Evolutionary conservation across 2,113 vertebrate species (phyloP).

Genomic region (Tonatia bakeri): DNA sequence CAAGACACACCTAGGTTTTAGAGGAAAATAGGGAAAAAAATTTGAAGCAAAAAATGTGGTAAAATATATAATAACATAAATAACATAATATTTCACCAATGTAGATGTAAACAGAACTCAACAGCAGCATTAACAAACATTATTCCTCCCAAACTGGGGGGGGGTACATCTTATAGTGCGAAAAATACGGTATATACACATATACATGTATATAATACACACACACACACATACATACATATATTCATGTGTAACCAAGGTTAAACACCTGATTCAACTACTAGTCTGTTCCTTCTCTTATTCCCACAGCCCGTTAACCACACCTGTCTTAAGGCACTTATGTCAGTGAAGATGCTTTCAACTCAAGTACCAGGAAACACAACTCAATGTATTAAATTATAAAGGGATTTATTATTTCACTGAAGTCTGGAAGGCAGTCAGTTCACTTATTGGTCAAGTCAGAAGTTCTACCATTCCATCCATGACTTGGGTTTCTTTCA

Average conservation of each 20-base stretch:
- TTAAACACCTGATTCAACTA: not conserved
- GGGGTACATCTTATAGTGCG: no score
- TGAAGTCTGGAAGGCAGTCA: not conserved
- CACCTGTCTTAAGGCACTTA: not conserved
- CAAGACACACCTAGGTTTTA: no score
- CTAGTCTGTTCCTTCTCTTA: not conserved
- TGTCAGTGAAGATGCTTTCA: not conserved
- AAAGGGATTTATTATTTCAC: not conserved
- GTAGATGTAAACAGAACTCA: no score
- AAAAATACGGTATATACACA: not conserved
- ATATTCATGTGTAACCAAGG: not conserved
- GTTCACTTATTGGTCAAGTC: not conserved
- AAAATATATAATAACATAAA: no score
- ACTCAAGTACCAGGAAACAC: not conserved
- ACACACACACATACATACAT: rapidly evolving
- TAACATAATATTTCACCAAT: no score
- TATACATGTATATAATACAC: not conserved
- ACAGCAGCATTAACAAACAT: no score
- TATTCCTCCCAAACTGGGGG: no score
- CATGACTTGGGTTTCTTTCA: not conserved
- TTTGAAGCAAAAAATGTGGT: no score
- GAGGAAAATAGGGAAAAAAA: no score
- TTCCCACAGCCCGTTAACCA: not conserved
- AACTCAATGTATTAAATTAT: not conserved
- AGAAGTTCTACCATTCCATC: not conserved